Percentiles rank a stretch among this genome's conserved stretches.
These are phyloP conservation scores for Psettodes erumei DNA, from an alignment of 2,113 vertebrate genomes.

Conservation along the genomic window DNA sequence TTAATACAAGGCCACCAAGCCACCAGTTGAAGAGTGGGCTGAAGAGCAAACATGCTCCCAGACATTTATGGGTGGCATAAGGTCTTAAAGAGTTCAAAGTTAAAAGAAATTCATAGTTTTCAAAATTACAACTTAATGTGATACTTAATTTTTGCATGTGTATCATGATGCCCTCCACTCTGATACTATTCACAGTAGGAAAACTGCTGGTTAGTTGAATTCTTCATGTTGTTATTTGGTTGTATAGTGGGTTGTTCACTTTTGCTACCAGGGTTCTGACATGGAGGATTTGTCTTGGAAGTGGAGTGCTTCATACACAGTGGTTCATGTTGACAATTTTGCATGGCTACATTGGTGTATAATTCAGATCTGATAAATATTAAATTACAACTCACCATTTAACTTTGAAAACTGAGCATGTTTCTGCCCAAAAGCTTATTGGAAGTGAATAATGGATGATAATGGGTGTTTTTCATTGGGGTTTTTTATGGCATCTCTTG, in stretches of 20 bases:
- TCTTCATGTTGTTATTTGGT: constrained; percentile 28
- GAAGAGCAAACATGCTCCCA: not conserved
- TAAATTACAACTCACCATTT: constrained; percentile 35
- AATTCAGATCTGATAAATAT: constrained; percentile 63
- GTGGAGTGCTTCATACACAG: constrained; percentile 14
- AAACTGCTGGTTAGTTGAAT: constrained; percentile 10
- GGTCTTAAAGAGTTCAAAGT: not conserved
- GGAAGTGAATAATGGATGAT: constrained; percentile 13
- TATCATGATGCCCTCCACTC: not conserved
- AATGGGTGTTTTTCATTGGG: not conserved
- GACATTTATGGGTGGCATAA: not conserved
- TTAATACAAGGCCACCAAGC: constrained; percentile 26
- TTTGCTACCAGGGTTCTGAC: constrained; percentile 26
- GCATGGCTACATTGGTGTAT: constrained; percentile 29
- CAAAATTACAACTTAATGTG: not conserved
- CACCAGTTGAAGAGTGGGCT: constrained; percentile 3
- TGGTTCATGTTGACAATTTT: constrained; percentile 34
- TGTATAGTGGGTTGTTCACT: constrained; percentile 24
- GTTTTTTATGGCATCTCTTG: constrained; percentile 20
- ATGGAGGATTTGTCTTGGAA: constrained; percentile 25
- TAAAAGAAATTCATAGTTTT: constrained; percentile 29
- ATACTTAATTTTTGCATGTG: constrained; percentile 8
- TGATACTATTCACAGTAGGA: not conserved
- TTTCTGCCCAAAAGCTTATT: constrained; percentile 23
- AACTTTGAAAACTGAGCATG: constrained; percentile 13